Evolutionary conservation across 2,797 vertebrate genomes (phyloP), one percentile per base, ranked within the genome.

Genomic region (Pangasius sanitwongsei): DNA sequence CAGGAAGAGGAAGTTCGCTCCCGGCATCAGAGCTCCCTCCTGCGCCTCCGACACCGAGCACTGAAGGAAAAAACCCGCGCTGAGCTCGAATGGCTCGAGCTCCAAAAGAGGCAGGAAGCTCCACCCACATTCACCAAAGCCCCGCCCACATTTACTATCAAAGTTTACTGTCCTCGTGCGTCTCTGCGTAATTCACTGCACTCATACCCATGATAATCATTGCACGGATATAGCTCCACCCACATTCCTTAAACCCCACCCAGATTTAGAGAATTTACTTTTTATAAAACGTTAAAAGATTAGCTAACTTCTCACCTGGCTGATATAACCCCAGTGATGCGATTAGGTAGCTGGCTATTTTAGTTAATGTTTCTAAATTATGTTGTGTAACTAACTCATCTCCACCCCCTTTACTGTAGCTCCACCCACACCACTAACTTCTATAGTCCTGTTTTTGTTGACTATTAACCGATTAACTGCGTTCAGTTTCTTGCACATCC

Each of bases 31-130:
- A 98, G 97, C 89, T 98, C 98, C 0, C 95, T 99, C 48, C 96
- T 99, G 89, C 97, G 95, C 34, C 97, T 99, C 53, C 97, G 98
- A 1, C 98, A 99, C 92, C 98, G 97, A 93, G 99, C 98, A 41
- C 94, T 99, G 70, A 98, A 97, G 91, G 98, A 99, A 93, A 99
- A 99, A 93, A 97, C 98, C 4, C 97, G 96, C 89, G 97, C 98
- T 16, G 98, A 99, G 44, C 93, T 99, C 88, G 98, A 98, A 78
- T 99, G 98, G 99, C 95, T 99, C 16, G 98, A 99, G 85, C 99
- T 99, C 92, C 98, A 99, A 90, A 99, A 97, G 93, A 98, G 96
- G 97, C 97, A 95, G 90, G 87, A 65, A 41, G 34, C 41, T 48
- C 69, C 74, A 0, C 53, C 74, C 31, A 63, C 84, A 37, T 31